Evolutionary conservation across 2,888 invertebrate species (phyloP).

Genomic region (Platycheirus albimanus): DNA sequence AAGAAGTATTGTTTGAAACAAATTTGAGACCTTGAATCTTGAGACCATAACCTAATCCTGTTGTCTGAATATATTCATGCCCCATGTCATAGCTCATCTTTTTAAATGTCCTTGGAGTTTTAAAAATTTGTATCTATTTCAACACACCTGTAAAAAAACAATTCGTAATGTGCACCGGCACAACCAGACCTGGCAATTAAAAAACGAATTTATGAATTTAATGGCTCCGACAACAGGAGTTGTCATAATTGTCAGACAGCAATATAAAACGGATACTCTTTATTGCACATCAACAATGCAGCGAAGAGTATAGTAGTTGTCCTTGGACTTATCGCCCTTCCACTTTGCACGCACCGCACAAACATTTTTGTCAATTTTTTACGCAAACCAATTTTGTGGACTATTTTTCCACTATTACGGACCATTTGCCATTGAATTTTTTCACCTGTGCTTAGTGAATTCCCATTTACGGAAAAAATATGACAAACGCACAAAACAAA

Average conservation of each 20-base stretch:
- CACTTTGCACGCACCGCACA: slow-evolving; percentile 1
- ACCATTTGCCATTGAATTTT: slow-evolving; percentile 2
- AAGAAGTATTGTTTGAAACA: no score
- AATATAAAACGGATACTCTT: slow-evolving; percentile 15
- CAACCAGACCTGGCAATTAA: slow-evolving; percentile 31
- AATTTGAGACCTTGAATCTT: no score
- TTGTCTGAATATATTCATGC: no score
- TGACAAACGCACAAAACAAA: slow-evolving; percentile 34
- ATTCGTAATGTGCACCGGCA: slow-evolving; percentile 33
- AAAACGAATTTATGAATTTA: slow-evolving; percentile 62
- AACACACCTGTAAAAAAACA: slow-evolving; percentile 51
- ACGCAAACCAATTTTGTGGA: slow-evolving; percentile 24
- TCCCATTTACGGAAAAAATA: slow-evolving; percentile 36
- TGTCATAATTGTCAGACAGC: slow-evolving; percentile 57
- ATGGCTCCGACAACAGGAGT: slow-evolving; percentile 40
- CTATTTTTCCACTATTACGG: not conserved
- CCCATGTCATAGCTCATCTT: not conserved
- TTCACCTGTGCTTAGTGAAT: slow-evolving; percentile 63
- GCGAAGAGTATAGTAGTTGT: slow-evolving; percentile 27
- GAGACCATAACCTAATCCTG: no score
- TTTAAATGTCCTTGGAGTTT: slow-evolving; percentile 10
- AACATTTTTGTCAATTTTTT: slow-evolving; percentile 28
- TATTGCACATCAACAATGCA: not conserved
- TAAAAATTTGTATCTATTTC: slow-evolving; percentile 7
- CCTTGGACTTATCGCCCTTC: slow-evolving; percentile 41